Percentiles rank a stretch among this genome's conserved stretches.
Evolutionary conservation across 2,888 invertebrate species (phyloP).

Genomic region (Drosophila multiciliata): DNA sequence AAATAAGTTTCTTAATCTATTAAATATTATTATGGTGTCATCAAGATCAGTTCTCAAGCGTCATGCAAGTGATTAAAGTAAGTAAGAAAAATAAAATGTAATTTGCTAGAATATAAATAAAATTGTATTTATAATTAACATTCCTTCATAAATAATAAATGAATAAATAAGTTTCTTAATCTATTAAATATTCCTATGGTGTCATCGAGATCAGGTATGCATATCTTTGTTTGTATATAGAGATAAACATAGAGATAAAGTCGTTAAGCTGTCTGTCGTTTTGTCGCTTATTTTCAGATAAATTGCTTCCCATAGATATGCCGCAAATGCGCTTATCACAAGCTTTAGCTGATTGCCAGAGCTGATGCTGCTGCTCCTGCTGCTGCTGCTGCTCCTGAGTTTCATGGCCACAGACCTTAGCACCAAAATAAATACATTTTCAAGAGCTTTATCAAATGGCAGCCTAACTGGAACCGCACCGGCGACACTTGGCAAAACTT

Average conservation of each 20-base stretch:
- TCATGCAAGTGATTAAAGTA: background rate
- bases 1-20: background rate
- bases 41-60: background rate
- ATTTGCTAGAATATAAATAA: background rate
- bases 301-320: slow-evolving; percentile 20
- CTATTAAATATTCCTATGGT: background rate
- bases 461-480: slow-evolving; percentile 41
- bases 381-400: slow-evolving; percentile 13
- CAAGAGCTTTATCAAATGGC: slow-evolving; percentile 71
- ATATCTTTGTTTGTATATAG: slow-evolving; percentile 6
- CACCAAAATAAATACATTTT: slow-evolving; percentile 75
- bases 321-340: slow-evolving; percentile 56
- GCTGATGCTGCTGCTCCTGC: slow-evolving; percentile 5
- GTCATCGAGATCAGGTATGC: background rate
- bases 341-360: slow-evolving; percentile 51
- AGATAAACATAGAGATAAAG: background rate
- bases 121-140: background rate
- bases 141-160: background rate
- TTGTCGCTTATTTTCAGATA: slow-evolving; percentile 8
- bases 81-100: background rate
- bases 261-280: slow-evolving; percentile 4
- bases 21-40: background rate
- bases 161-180: background rate
- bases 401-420: slow-evolving; percentile 40
- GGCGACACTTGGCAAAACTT: slow-evolving; percentile 71